Evolutionary conservation across 2,113 vertebrate species (phyloP), one percentile per base, ranked within the genome.

Genomic region (Chionis minor): DNA sequence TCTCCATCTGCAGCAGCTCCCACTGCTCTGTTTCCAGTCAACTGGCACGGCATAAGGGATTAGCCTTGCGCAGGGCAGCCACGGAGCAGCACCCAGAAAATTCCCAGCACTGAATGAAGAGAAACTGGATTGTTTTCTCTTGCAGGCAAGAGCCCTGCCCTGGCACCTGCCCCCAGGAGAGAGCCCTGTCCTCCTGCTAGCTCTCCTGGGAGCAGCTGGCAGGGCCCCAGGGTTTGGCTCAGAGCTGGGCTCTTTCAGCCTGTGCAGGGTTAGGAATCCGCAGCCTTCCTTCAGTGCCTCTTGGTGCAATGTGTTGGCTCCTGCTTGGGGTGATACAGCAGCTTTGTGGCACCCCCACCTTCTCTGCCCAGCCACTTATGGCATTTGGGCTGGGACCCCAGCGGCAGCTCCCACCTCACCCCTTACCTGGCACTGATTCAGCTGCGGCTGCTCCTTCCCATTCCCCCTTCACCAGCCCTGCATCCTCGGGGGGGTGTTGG

Each of bases 1-100:
- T 96, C 66, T 94, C 83, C 83, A 73, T 74, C 81, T 72, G 70
- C 70, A 86, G 88, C 91, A 88, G 89, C 92, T 54, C 63, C 78
- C 33, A 16, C 56, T 65, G 2, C 54, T 86, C 67, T 58, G 22
- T 33, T 95, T 73, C 81, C 89, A 79, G 26, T 69, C 74, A 82
- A 9, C 77, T 56, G 61, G 77, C 10, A 8, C 10, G 20, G 91
- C 75, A 51, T 35, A 23, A 92, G 69, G 91, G 92, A 89, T 88
- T 27, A 72, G 92, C 63, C 59, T 81, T 33, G 59, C 69, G 38
- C 92, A 90, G 23, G 72, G 82, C 61, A 78, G 77, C 51, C 14
- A 21, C 47, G 0, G 10, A 79, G 82, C 75, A 83, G 69, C 82
- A 71, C 77, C 63, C 72, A 58, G 81, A 89, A 65, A 80, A 69